Base-by-base conservation (phyloP, 2,797 vertebrate species). In the Cynopterus sphinx region DNA sequence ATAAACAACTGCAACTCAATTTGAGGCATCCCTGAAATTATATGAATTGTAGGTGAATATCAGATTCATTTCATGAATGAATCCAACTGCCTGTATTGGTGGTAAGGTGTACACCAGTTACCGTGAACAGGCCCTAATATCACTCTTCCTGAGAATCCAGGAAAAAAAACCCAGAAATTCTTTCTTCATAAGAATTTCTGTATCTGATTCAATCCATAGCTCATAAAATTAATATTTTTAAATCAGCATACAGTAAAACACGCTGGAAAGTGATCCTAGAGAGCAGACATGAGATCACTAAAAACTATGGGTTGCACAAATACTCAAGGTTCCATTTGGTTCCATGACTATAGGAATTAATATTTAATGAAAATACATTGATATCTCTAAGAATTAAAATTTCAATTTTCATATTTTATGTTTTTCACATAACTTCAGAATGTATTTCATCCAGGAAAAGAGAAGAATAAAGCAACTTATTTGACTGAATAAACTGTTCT, bases 371-470 rank as follows among this genome's bases (percentile, higher is more conserved):
- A 93, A 79, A 91, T 55, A 94, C 74, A 82, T 2, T n/a, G 55
- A 0, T 68, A 87, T 21, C n/a, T 81, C 55, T 41, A 87, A 11
- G 57, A 93, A 93, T 55, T 26, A 93, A 96, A 84, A 82, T 63
- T 90, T 91, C 59, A 39, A 77, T 91, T 94, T 91, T 83, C 10
- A 19, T 59, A 67, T 53, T 93, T 91, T 55, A 61, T n/a, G 55
- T n/a, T 84, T 41, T 71, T n/a, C 31, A 63, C 61, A 19, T 22
- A 84, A 94, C 12, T 49, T 81, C 57, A 77, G 92, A 96, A 81
- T 65, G 53, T 13, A 92, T 26, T 73, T 75, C 26, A 90, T 51
- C 6, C 12, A 59, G 33, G 28, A 89, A 93, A 73, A 59, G 31
- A 63, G 75, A 78, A 91, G 31, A 90, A 61, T 61, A 6, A 59